Evolutionary conservation across 2,113 vertebrate genomes (phyloP).

Genomic region (Nothoprocta pentlandii): DNA sequence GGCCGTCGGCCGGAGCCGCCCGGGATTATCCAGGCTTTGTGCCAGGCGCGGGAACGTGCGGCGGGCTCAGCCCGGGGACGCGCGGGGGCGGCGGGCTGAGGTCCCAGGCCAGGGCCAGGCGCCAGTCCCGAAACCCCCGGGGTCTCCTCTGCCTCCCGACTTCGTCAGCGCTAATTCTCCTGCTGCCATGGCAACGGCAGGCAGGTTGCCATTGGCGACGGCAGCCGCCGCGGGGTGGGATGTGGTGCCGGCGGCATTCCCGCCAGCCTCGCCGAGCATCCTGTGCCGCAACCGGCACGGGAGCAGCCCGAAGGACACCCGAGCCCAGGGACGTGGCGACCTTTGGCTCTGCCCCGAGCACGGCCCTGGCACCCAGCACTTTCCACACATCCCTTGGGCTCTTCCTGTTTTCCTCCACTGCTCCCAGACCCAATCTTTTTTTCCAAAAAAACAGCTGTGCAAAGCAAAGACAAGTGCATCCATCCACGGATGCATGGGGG

Average conservation of each 20-base stretch:
- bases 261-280: neutral
- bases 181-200: conserved; percentile 19
- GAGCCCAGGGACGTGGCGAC: neutral
- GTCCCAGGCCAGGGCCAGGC: neutral
- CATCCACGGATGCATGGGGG: neutral
- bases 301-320: neutral
- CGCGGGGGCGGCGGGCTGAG: neutral
- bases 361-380: neutral
- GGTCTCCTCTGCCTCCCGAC: conserved; percentile 1
- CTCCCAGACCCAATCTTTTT: neutral
- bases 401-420: neutral
- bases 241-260: too few species aligned
- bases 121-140: neutral
- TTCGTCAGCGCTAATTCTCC: neutral
- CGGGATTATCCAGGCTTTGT: neutral
- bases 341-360: neutral
- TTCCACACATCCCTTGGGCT: neutral
- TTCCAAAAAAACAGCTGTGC: neutral
- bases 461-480: neutral
- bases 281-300: too few species aligned
- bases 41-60: accelerated
- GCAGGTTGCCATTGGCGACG: conserved; percentile 60
- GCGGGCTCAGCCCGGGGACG: neutral
- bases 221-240: neutral
- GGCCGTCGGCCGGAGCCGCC: accelerated